phyloP scores from a whole-genome alignment of 2,797 vertebrate species.

The Melanotaenia nigrans region DNA sequence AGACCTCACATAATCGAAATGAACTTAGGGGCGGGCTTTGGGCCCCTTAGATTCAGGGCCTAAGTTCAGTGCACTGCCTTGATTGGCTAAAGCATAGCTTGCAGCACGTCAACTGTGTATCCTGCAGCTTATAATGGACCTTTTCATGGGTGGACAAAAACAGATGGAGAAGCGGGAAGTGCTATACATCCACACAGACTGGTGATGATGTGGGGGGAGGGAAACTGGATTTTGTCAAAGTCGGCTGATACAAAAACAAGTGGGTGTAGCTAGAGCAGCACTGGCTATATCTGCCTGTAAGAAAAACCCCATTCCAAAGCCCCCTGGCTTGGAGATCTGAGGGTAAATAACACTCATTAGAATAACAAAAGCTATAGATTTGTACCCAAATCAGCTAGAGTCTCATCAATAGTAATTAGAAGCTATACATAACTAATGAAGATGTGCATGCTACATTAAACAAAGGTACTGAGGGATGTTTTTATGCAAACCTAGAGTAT shows the following conservation, averaged over 20 bases:
- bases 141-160: constrained; percentile 82
- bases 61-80: constrained; percentile 52
- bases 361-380: constrained; percentile 88
- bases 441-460: constrained; percentile 76
- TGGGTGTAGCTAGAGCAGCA: constrained; percentile 73
- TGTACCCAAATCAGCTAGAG: constrained; percentile 80
- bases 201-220: constrained; percentile 62
- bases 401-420: constrained; percentile 86
- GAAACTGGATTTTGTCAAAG: constrained; percentile 71
- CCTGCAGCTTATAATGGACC: constrained; percentile 80
- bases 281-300: constrained; percentile 69
- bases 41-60: constrained; percentile 63
- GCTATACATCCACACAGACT: constrained; percentile 79
- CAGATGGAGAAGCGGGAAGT: constrained; percentile 82
- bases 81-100: constrained; percentile 68
- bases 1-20: constrained; percentile 75
- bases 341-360: constrained; percentile 85
- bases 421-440: constrained; percentile 85
- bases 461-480: constrained; percentile 67
- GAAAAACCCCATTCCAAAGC: constrained; percentile 77
- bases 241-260: constrained; percentile 80
- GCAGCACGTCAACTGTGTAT: constrained; percentile 72
- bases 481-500: constrained; percentile 55
- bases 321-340: constrained; percentile 80
- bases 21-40: constrained; percentile 44